Conservation (phyloP, 1,140 invertebrate genomes). For the Lepidurus apus region DNA sequence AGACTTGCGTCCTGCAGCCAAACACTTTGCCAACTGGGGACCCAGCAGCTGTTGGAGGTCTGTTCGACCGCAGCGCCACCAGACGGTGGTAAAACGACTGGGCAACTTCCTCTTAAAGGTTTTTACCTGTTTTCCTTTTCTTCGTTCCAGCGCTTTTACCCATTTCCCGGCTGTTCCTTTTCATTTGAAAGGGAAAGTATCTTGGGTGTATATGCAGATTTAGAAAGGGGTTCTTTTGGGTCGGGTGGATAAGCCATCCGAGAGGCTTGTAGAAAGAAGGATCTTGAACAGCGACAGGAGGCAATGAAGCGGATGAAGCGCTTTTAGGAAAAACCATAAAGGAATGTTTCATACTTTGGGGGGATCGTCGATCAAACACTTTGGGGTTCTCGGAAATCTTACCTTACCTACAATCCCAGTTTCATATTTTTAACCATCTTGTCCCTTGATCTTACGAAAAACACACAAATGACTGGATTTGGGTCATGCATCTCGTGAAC, state of each 20-base stretch:
- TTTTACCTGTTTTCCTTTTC: slow-evolving; percentile 16
- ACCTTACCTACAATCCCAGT: neutral
- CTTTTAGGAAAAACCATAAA: neutral
- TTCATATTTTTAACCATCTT: too few relatives aligned
- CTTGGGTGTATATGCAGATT: neutral
- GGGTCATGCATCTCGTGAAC: too few relatives aligned
- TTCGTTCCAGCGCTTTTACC: slow-evolving; percentile 10
- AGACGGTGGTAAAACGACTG: neutral
- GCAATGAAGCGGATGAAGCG: neutral
- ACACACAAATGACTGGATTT: too few relatives aligned
- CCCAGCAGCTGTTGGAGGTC: neutral
- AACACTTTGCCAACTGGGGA: neutral
- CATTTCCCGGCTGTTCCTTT: slow-evolving; percentile 1
- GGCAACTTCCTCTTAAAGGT: neutral
- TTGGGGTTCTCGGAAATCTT: neutral
- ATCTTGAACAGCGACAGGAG: slow-evolving; percentile 1
- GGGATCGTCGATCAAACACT: neutral
- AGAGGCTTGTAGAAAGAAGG: neutral
- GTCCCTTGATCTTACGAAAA: too few relatives aligned
- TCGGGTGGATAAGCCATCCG: neutral
- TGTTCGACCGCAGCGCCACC: neutral
- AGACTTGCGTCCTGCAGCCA: neutral
- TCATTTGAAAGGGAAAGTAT: slow-evolving; percentile 21
- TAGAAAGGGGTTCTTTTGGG: neutral
- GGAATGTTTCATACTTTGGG: neutral